Base-by-base conservation (phyloP, 2,113 vertebrate species). In the Tachysurus vachellii region DNA sequence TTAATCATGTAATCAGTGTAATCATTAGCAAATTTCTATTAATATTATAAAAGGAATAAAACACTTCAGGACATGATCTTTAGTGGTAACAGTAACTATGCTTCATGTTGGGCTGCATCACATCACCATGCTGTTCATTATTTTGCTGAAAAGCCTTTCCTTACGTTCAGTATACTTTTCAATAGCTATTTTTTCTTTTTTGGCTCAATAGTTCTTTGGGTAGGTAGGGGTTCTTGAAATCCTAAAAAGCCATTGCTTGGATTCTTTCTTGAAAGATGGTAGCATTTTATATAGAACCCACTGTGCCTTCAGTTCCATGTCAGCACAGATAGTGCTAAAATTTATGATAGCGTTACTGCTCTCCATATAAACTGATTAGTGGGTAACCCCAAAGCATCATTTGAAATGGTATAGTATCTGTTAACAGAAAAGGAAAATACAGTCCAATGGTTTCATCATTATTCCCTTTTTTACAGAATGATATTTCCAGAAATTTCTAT, bases 401-500 rank as follows among this genome's bases (percentile, higher is more conserved):
- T 3, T 42, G 17, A 61, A 61, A 42, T 1, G 12, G 42, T 28
- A n/a, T 42, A 36, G 10, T 3, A 61, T 36, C 28, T 28, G 61
- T 6, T 16, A 31, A 66, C 42, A 79, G 61, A 31, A 68, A 83
- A 28, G 26, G 19, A 56, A 31, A 23, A 70, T 28, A 54, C 54
- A 56, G 19, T 57, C 53, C 53, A 57, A 28, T 56, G 28, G 81
- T 81, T 71, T 71, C 56, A 82, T 82, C 66, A 73, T 73, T 61
- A 86, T 61, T 82, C 26, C 9, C 17, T 86, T 59, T 70, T 36
- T 81, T 47, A 81, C 36, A 42, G 28, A 83, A 89, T 28, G 2
- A 44, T 64, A 75, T 75, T 88, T 79, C 54, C 44, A 73, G 73
- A 88, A 54, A 28, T 68, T 47, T 89, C 50, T 88, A 77, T 2